phyloP scores from a whole-genome alignment of 2,113 vertebrate genomes.

The Elanus axillaris region DNA sequence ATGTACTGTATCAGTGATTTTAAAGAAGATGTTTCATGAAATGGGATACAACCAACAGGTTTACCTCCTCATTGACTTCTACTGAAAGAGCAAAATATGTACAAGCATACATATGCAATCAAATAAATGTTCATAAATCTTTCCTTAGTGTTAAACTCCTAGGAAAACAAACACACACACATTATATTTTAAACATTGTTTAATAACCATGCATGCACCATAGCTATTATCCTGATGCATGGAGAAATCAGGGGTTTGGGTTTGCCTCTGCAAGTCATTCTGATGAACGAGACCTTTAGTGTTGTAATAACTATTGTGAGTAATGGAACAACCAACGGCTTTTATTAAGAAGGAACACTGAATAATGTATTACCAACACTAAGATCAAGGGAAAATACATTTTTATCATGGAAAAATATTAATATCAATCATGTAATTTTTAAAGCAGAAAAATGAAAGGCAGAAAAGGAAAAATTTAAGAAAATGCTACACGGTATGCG shows the following conservation, averaged over 20 bases:
- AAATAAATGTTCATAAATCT: neutral
- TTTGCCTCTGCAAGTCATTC: constrained; percentile 35
- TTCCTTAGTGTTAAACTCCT: neutral
- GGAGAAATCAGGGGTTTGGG: neutral
- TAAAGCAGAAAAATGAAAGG: neutral
- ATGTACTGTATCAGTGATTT: neutral
- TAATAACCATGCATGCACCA: neutral
- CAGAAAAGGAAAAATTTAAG: neutral
- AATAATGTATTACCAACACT: constrained; percentile 59
- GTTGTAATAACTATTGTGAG: constrained; percentile 53
- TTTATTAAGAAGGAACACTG: constrained; percentile 61
- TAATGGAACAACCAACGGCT: constrained; percentile 43
- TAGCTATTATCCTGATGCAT: neutral
- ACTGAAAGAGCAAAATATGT: neutral
- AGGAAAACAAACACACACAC: neutral
- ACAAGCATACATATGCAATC: neutral
- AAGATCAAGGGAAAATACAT: constrained; percentile 34
- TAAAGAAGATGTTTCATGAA: neutral
- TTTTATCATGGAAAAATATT: constrained; percentile 43
- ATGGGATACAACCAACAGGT: neutral
- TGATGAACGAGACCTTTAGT: constrained; percentile 31
- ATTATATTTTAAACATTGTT: neutral
- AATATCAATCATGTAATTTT: constrained; percentile 7
- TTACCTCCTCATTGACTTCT: neutral
- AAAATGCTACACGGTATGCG: neutral